These are phyloP conservation scores for Eciton burchellii DNA, from an alignment of 1,140 invertebrate species.

Conservation along the genomic window DNA sequence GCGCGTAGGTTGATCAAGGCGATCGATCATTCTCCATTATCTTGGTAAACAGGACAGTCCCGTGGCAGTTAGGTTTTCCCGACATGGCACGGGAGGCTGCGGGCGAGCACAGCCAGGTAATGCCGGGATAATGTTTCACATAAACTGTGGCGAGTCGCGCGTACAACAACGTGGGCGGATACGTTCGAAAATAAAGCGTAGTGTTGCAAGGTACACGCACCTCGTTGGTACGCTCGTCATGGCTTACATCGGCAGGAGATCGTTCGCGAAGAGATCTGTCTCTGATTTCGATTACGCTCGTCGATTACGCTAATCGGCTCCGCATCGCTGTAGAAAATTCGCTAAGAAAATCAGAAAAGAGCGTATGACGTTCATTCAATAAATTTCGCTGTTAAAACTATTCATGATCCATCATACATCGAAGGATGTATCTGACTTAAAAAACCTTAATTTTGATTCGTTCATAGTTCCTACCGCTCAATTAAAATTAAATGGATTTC, in stretches of 20 bases:
- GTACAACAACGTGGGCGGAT: conserved; percentile 37
- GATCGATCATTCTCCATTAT: conserved; percentile 80
- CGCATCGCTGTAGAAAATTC: too few relatives aligned
- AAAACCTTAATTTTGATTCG: too few relatives aligned
- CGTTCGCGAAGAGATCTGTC: not conserved
- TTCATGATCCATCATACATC: too few relatives aligned
- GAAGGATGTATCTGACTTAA: too few relatives aligned
- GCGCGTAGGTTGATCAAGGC: conserved; percentile 62
- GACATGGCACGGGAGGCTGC: not conserved
- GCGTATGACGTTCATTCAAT: too few relatives aligned
- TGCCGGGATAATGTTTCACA: conserved; percentile 84
- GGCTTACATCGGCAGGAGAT: conserved; percentile 6
- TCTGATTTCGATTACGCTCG: not conserved
- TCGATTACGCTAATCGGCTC: not conserved
- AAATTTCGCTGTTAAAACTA: too few relatives aligned
- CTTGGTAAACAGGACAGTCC: conserved; percentile 76
- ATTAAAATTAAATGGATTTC: too few relatives aligned
- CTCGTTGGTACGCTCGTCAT: conserved; percentile 64
- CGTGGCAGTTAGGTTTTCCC: conserved; percentile 69
- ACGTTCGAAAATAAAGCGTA: conserved; percentile 44
- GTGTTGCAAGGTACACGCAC: conserved; percentile 58
- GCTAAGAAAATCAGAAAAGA: too few relatives aligned
- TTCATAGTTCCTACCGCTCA: too few relatives aligned
- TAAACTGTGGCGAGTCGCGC: conserved; percentile 82
- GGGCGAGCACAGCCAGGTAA: conserved; percentile 79